phyloP scores from a whole-genome alignment of 1,140 invertebrate species.

The Drosophila kikkawai region DNA sequence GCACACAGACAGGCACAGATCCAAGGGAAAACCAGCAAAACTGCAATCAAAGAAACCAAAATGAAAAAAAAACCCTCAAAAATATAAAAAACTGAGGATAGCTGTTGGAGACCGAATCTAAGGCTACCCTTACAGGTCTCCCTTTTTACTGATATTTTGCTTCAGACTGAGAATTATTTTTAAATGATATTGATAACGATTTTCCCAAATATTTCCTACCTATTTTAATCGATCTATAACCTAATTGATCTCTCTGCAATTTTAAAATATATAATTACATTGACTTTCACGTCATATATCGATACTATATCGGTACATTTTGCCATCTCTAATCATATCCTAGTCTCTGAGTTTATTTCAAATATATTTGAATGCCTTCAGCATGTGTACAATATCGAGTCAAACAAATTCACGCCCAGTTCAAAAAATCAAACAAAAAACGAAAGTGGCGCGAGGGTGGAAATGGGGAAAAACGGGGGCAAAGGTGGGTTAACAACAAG shows the following conservation, averaged over 20 bases:
- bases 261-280: no score
- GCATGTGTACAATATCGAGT: not conserved
- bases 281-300: not conserved
- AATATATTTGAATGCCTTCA: not conserved
- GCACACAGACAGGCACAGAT: slow-evolving; percentile 4
- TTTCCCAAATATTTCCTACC: no score
- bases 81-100: not conserved
- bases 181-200: not conserved
- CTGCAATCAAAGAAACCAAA: slow-evolving; percentile 51
- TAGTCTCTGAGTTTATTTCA: no score
- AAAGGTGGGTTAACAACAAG: slow-evolving; percentile 34
- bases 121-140: not conserved
- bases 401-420: slow-evolving; percentile 43
- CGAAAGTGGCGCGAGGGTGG: not conserved
- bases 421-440: slow-evolving; percentile 32
- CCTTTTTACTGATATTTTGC: not conserved
- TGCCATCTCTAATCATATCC: no score
- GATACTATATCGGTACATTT: not conserved
- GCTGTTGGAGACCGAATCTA: not conserved
- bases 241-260: no score
- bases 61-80: not conserved
- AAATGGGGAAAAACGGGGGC: not conserved
- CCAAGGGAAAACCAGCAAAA: slow-evolving; percentile 21
- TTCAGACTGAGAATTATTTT: not conserved
- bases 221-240: no score